Base-by-base conservation (phyloP, 2,113 vertebrate genomes). In the Pimephales promelas region DNA sequence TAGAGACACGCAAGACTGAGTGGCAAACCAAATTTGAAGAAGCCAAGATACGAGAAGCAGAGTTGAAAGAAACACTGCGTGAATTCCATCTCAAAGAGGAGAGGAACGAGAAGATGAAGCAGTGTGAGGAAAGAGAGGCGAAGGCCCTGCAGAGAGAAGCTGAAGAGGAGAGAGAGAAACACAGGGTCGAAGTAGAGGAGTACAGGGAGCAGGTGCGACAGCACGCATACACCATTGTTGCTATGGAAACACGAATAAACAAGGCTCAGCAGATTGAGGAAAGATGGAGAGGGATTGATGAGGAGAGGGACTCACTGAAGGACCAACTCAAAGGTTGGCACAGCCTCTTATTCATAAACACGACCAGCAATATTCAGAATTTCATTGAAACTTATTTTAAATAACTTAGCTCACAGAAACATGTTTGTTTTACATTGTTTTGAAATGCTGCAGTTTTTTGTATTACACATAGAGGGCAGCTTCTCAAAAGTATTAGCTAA, bases 161-260 rank as follows among this genome's bases (percentile, higher is more conserved):
- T 3, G 83, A 75, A 83, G 66, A 59, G 0, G 90, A 92, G 91
- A 92, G 86, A 56, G 88, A 79, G 1, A 83, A 80, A 0, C 87
- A 91, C 24, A 88, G 89, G 14, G 78, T 87, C 1, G 92, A 93
- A 47, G 56, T 92, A 8, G 3, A 28, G 0, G 92, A 88, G 52
- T 96, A 95, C 0, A 94, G 93, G 68, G 95, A 96, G 43, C 94
- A 95, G 26, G 91, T 92, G 85, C 94, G 85, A n/a, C 95, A 96
- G 87, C 94, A 95, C 56, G 88, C 95, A 0, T 88, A 90, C 92
- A 96, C 95, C 0, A 95, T 96, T 2, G 89, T 96, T 78, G 93
- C 88, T 8, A 86, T 96, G 0, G 94, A 96, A 79, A 83, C 90
- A 16, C 90, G 84, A 64, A 84, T 96, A 83, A 85, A 71, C 2